Evolutionary conservation across 2,113 vertebrate species (phyloP), one percentile per base, ranked within the genome.

Genomic region (Trachemys scripta): DNA sequence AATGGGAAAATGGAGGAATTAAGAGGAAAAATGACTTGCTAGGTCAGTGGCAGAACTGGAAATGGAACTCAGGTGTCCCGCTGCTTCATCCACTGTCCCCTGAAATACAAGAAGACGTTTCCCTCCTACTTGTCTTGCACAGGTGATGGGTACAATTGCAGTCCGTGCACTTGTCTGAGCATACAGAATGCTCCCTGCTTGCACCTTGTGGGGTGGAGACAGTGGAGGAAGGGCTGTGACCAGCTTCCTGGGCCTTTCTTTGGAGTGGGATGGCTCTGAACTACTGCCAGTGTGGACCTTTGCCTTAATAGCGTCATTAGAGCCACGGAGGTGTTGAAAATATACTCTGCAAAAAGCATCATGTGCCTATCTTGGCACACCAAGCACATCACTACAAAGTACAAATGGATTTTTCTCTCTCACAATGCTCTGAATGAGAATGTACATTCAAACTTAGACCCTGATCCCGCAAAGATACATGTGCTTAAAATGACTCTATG

Each of bases 381-480:
- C 10, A 56, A 49, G 49, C 62, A 38, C 27, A 19, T 90, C 75
- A 17, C 3, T 80, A 8, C 53, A 22, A 27, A 0, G 1, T 29
- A 62, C 49, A 24, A 12, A 65, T 5, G 51, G 38, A 9, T 2
- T 82, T 38, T 6, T 7, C 25, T 87, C 17, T 90, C 6, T 81
- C 0, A 0, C 31, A 14, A 8, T 6, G 27, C 59, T 20, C 29
- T 82, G 90, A 93, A 76, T 82, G 69, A 79, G 8, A 29, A 9
- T 81, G 10, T 31, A 38, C 16, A 2, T 17, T 79, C 14, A 87
- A 24, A 11, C 76, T 47, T 85, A 57, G 56, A 50, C 83, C 13
- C 51, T 92, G 27, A 19, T 47, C n/a, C 82, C 90, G 87, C 85
- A 96, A 84, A 76, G 89, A 90, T 6, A 95, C 38, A 69, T 59